Base-by-base conservation (phyloP, 1,140 invertebrate species). In the Drosophila repletoides region DNA sequence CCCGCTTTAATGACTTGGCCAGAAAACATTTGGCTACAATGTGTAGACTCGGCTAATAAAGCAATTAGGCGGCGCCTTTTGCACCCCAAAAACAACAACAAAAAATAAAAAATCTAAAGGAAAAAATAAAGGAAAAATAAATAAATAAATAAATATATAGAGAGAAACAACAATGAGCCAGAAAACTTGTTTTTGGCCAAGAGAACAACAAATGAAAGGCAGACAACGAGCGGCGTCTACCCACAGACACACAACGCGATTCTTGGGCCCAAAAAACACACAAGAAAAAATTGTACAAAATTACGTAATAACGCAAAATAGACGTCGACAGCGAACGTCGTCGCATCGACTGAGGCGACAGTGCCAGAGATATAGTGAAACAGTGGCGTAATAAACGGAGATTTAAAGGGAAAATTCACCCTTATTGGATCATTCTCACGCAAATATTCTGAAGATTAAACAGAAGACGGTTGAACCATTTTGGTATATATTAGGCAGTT, bases 141-240 rank as follows among this genome's bases (percentile, higher is more conserved):
- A 76, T 63, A 72, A 76, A 79, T 59, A 51, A 79, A 80, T 70
- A 72, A 80, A 75, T 72, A 63, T 45, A 53, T 38, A 72, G 31
- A 45, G 12, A 60, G n/a, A 19, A 53, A 5, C 15, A 45, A 59
- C 22, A 58, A 36, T 28, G 33, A 46, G 15, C 28, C 19, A 38
- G 10, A 52, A 68, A 81, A 81, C 76, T 65, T 58, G 76, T 81
- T 81, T 81, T 81, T 81, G 59, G 59, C 69, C 48, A 56, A 70
- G 49, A 64, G 22, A 40, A 72, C 36, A 43, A 67, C 26, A 67
- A 46, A 58, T 48, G 51, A 38, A 55, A 72, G 33, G 61, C 43
- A 72, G 41, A 36, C 29, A 49, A n/a, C n/a, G n/a, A n/a, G 40
- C 72, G 48, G 74, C 53, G 61, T 63, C 61, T 51, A 46, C 33